Conservation (phyloP, 2,888 invertebrate species). For the Aleiodes alternator region DNA sequence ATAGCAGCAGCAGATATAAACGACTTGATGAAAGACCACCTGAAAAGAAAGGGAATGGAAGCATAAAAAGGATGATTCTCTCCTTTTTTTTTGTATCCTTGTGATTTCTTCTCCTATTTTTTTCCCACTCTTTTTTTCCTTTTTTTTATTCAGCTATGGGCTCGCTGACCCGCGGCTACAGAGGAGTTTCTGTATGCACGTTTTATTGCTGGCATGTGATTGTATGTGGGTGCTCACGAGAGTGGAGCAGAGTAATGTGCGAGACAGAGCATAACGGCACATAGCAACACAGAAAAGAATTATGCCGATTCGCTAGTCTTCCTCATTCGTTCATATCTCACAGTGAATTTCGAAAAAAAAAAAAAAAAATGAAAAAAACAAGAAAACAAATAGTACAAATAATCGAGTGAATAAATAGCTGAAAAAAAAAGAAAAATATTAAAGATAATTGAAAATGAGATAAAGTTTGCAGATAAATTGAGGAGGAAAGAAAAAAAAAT, state of each 20-base stretch:
- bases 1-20: slow-evolving; percentile 17
- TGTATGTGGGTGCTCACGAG: slow-evolving; percentile 14
- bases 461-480: neutral
- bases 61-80: neutral
- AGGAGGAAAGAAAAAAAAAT: neutral
- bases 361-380: too few relatives aligned
- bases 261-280: slow-evolving; percentile 60
- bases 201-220: slow-evolving; percentile 27
- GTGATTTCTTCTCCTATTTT: neutral
- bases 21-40: neutral
- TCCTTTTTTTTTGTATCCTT: neutral
- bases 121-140: neutral
- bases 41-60: slow-evolving; percentile 22
- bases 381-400: neutral
- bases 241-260: slow-evolving; percentile 23
- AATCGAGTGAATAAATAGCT: neutral
- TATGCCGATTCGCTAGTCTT: slow-evolving; percentile 32
- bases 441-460: neutral
- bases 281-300: slow-evolving; percentile 47
- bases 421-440: neutral
- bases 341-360: neutral
- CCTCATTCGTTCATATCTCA: slow-evolving; percentile 15
- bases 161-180: slow-evolving; percentile 13
- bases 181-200: slow-evolving; percentile 8
- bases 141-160: neutral